Evolutionary conservation across 2,113 vertebrate species (phyloP).

Genomic region (Platanista minor): DNA sequence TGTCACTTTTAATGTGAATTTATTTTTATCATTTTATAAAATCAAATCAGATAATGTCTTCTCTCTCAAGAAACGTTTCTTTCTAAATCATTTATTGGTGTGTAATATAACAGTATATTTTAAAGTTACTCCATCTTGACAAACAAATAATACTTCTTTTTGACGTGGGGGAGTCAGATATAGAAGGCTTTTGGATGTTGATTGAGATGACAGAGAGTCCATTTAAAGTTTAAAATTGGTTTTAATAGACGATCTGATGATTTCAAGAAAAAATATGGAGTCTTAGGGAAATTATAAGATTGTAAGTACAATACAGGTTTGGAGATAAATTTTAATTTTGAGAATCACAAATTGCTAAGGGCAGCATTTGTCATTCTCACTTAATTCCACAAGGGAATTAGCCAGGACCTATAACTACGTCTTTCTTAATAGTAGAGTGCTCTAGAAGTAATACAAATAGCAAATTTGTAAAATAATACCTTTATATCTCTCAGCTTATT

Average conservation of each 20-base stretch:
- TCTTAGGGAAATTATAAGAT: not conserved
- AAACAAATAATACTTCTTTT: not conserved
- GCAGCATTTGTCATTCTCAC: not conserved
- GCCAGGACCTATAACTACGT: not conserved
- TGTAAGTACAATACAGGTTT: not conserved
- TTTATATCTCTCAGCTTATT: not conserved
- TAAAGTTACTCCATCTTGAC: not conserved
- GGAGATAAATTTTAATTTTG: not conserved
- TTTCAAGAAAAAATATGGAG: not conserved
- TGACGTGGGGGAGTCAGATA: fast-evolving
- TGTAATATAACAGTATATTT: not conserved
- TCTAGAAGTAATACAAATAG: not conserved
- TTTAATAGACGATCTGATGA: not conserved
- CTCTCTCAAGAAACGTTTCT: not conserved
- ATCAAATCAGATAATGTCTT: constrained; percentile 38
- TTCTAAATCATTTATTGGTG: constrained; percentile 36
- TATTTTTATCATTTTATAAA: constrained; percentile 45
- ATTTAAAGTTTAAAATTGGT: not conserved
- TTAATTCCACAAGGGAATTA: not conserved
- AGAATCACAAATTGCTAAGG: not conserved
- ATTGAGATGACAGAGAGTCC: not conserved
- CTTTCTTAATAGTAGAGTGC: not conserved
- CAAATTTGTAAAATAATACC: not conserved
- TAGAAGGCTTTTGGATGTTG: not conserved
- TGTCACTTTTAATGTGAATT: constrained; percentile 11